Conservation (phyloP, 2,888 invertebrate species). For the Drosophila mayaguana region DNA sequence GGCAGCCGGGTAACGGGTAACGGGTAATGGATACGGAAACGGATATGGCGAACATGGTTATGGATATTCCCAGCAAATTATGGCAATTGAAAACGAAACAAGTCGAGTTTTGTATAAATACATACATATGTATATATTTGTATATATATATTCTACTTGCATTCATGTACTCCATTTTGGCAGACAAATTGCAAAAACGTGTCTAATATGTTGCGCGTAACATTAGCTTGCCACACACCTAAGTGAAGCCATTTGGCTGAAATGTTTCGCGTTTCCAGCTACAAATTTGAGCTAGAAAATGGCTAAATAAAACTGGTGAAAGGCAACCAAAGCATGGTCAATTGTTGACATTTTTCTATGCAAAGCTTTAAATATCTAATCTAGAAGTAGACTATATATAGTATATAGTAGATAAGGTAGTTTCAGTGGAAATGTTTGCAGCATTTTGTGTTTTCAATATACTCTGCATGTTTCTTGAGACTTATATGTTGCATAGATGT, state of each 20-base stretch:
- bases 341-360: background rate
- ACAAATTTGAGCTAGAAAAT: background rate
- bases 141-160: background rate
- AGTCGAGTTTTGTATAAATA: background rate
- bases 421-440: background rate
- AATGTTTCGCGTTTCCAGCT: background rate
- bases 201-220: conserved; percentile 5
- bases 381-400: background rate
- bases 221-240: conserved; percentile 4
- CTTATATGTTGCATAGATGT: background rate
- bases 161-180: too few relatives aligned
- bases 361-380: conserved; percentile 4
- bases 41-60: conserved; percentile 10
- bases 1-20: conserved; percentile 1
- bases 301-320: background rate
- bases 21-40: conserved; percentile 12
- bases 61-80: conserved; percentile 30
- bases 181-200: conserved; percentile 43
- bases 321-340: background rate
- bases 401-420: conserved; percentile 1
- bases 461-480: background rate
- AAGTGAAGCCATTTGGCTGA: background rate
- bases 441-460: background rate
- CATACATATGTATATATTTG: background rate
- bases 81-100: conserved; percentile 54